Conservation (phyloP, 1,140 invertebrate species). For the Drosophila sp. region DNA sequence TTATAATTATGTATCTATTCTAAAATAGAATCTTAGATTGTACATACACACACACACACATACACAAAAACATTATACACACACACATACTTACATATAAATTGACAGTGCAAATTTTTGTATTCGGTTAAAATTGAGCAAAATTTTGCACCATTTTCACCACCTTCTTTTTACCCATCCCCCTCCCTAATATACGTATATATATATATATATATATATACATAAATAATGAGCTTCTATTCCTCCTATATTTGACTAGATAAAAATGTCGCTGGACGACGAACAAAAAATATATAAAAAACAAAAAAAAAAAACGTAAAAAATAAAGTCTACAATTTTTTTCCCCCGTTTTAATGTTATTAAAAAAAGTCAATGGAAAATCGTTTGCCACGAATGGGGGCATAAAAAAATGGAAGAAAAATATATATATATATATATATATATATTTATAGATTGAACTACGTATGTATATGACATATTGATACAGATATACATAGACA, state of each 20-base stretch:
- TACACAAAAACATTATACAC: conserved; percentile 32
- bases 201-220: background rate
- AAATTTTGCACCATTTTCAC: conserved; percentile 7
- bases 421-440: conserved; percentile 23
- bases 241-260: conserved; percentile 45
- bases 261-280: conserved; percentile 76
- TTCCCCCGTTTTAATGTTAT: conserved; percentile 35
- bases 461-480: conserved; percentile 15
- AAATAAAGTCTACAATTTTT: conserved; percentile 39
- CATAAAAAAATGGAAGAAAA: conserved; percentile 18
- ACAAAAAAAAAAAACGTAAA: conserved; percentile 10
- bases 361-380: conserved; percentile 54
- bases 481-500: conserved; percentile 22
- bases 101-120: conserved; percentile 26
- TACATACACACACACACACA: conserved; percentile 46
- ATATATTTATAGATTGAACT: conserved; percentile 62
- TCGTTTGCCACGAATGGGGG: conserved; percentile 37
- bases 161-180: background rate
- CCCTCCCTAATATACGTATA: conserved; percentile 2
- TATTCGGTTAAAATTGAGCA: background rate
- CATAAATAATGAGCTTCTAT: conserved; percentile 1
- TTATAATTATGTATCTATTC: conserved; percentile 18
- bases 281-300: conserved; percentile 42
- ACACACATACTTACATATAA: background rate
- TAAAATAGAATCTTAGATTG: conserved; percentile 52